These are phyloP conservation scores for Telenomus remus DNA, from an alignment of 1,140 invertebrate genomes.

Conservation along the genomic window DNA sequence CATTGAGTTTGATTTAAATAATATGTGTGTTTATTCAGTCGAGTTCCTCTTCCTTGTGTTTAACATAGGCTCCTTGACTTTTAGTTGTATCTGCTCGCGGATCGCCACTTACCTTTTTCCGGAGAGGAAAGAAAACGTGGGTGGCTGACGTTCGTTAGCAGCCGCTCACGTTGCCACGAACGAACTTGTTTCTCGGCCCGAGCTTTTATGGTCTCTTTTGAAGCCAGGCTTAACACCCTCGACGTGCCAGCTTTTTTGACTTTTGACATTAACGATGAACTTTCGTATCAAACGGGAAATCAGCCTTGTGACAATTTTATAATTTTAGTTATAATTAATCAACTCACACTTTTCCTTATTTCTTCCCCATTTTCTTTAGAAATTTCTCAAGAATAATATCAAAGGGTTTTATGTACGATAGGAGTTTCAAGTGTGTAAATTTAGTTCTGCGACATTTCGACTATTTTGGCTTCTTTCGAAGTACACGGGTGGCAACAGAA, in stretches of 20 bases:
- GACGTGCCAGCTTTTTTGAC: constrained; percentile 15
- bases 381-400: too few species aligned
- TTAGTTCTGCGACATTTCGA: too few species aligned
- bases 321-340: too few species aligned
- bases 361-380: too few species aligned
- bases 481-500: too few species aligned
- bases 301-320: too few species aligned
- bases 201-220: constrained; percentile 42
- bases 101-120: constrained; percentile 44
- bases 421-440: too few species aligned
- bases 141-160: constrained; percentile 42
- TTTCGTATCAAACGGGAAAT: too few species aligned
- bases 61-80: constrained; percentile 56
- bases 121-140: constrained; percentile 42
- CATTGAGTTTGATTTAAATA: constrained; percentile 50
- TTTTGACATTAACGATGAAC: constrained; percentile 14
- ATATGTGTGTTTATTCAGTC: constrained; percentile 45
- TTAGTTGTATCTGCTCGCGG: constrained; percentile 37
- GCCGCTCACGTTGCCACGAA: constrained; percentile 30
- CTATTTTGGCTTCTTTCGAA: too few species aligned
- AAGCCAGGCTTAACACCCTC: constrained; percentile 25
- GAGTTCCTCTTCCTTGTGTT: constrained; percentile 54
- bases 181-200: constrained; percentile 19
- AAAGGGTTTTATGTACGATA: too few species aligned
- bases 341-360: too few species aligned